These are phyloP conservation scores for Hypomecis punctinalis DNA, from an alignment of 2,888 invertebrate genomes.

Conservation along the genomic window DNA sequence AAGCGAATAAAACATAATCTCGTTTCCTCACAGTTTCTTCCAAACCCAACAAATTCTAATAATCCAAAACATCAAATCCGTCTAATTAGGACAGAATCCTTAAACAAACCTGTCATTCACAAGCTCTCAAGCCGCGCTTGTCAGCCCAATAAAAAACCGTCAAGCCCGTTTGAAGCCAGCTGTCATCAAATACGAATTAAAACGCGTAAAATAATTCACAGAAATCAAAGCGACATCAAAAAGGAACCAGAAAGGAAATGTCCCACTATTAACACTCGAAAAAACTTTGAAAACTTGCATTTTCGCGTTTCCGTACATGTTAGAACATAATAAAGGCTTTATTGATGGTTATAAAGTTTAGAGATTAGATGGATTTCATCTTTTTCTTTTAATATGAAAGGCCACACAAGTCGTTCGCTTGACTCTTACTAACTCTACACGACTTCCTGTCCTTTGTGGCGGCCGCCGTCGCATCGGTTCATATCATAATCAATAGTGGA, in stretches of 20 bases:
- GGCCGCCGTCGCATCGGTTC: slow-evolving; percentile 47
- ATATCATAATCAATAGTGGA: slow-evolving; percentile 51
- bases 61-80: slow-evolving; percentile 7
- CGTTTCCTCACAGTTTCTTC: not conserved
- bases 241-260: slow-evolving; percentile 37
- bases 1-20: not conserved
- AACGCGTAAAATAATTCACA: slow-evolving; percentile 56
- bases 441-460: slow-evolving; percentile 37
- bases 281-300: slow-evolving; percentile 25
- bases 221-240: slow-evolving; percentile 57
- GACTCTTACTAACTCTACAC: slow-evolving; percentile 17
- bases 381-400: slow-evolving; percentile 18
- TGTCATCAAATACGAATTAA: slow-evolving; percentile 43
- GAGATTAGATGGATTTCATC: slow-evolving; percentile 18
- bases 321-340: slow-evolving; percentile 27
- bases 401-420: slow-evolving; percentile 33
- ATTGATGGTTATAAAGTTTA: slow-evolving; percentile 30
- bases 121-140: slow-evolving; percentile 16
- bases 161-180: slow-evolving; percentile 40
- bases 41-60: not conserved
- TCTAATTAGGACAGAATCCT: slow-evolving; percentile 17
- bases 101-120: slow-evolving; percentile 24
- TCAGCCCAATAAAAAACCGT: slow-evolving; percentile 27
- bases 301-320: slow-evolving; percentile 29
- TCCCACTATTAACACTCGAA: slow-evolving; percentile 29